Base-by-base conservation (phyloP, 2,797 vertebrate genomes). In the Pygocentrus nattereri region DNA sequence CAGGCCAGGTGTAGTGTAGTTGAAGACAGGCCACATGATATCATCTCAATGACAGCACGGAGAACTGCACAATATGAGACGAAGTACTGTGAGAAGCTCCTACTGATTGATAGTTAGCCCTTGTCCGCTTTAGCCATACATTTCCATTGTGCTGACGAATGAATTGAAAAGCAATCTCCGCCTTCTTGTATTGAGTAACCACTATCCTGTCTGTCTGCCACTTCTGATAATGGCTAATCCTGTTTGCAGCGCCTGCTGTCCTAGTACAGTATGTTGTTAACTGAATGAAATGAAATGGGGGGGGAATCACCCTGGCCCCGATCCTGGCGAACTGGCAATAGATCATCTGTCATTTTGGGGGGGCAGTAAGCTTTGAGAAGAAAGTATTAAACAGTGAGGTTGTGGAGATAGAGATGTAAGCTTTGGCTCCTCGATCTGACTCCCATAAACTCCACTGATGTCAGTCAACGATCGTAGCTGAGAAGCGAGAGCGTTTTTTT, bases 381-480 rank as follows among this genome's bases (percentile, higher is more conserved):
- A 59, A 79, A 88, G 91, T 89, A 91, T 93, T 86, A 92, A 91
- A 78, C 86, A 87, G 90, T 47, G 90, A 89, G 84, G 87, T 90
- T 91, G 91, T 88, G 90, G 80, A 19, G 85, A 84, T 87, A 61
- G 59, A 54, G 80, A 87, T 85, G 59, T 30, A 23, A 41, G 30
- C 71, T 80, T 21, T 12, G 58, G 34, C 70, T 77, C 71, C 31
- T 54, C 65, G 41, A 70, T 74, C 49, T 67, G 68, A 54, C 58
- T 54, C 16, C 95, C 93, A 93, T 94, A 95, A 44, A 94, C 92
- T 93, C 94, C 90, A 92, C 91, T 93, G 93, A 95, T 98, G 96
- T 95, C 94, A 96, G 94, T 94, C 94, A 92, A 93, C 93, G 92
- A 94, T 81, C 92, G 93, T 94, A 95, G 94, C 95, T 93, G 93